Evolutionary conservation across 1,140 invertebrate species (phyloP).

Genomic region (Eriocheir sinensis): DNA sequence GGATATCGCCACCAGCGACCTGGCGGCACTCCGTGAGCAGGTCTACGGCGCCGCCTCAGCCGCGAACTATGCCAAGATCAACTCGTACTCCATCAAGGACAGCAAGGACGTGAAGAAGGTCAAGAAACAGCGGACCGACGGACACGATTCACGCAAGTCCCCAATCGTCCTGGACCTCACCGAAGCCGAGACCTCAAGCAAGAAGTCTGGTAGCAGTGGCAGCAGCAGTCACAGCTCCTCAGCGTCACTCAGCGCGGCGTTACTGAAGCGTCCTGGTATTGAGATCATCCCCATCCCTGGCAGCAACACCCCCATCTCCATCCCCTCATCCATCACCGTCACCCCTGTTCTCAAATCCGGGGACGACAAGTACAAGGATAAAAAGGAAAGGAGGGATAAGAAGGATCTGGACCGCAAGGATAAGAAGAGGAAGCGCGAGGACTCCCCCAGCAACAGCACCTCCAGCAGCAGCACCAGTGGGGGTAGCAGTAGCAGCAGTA

Average conservation of each 20-base stretch:
- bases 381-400: constrained; percentile 78
- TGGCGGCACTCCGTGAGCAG: constrained; percentile 78
- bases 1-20: constrained; percentile 74
- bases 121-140: constrained; percentile 72
- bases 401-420: constrained; percentile 78
- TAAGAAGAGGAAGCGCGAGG: constrained; percentile 77
- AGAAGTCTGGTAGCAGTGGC: constrained; percentile 83
- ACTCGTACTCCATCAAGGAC: constrained; percentile 74
- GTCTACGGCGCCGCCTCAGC: constrained; percentile 78
- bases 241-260: constrained; percentile 85
- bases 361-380: constrained; percentile 78
- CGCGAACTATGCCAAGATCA: constrained; percentile 77
- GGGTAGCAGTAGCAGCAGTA: constrained; percentile 78
- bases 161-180: constrained; percentile 81
- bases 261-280: constrained; percentile 88
- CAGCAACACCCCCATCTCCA: constrained; percentile 83
- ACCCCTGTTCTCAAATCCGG: constrained; percentile 86
- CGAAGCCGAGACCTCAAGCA: constrained; percentile 77
- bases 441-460: constrained; percentile 74
- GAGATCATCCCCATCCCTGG: constrained; percentile 90
- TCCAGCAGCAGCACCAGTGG: constrained; percentile 78
- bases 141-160: constrained; percentile 75
- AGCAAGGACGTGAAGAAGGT: constrained; percentile 76
- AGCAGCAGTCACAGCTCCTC: constrained; percentile 80
- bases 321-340: constrained; percentile 91